Base-by-base conservation (phyloP, 2,888 invertebrate species). In the Eupelmus urozonus region DNA sequence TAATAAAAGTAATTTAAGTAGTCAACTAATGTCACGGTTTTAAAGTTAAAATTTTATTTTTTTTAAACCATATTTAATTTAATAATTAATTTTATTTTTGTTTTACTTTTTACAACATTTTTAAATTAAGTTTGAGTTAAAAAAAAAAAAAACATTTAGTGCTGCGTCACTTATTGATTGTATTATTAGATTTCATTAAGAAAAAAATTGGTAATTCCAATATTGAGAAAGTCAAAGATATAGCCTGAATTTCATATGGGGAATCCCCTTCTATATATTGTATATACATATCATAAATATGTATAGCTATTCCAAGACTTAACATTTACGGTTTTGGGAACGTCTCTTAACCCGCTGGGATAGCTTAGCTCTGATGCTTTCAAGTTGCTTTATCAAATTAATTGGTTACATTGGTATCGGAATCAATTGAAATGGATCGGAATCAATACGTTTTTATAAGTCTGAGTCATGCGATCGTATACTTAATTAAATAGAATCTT, bases 211-310 rank as follows among this genome's bases (percentile, higher is more conserved):
- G 62, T 55, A 34, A 67, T 67, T 55, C 55, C 53, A 23, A 18
- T n/a, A 40, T 40, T 55, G 18, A 55, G 20, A 67, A 16, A 40
- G 40, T 67, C 40, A 55, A 34, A 51, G 23, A 34, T 53, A 49
- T 53, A 53, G 20, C 2, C 2, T 49, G 49, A 23, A 53, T 40
- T 27, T 42, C 9, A 67, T 23, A n/a, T n/a, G 34, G 40, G 40
- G 34, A 34, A 55, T 7, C 67, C 55, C 55, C 55, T 20, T 53
- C 53, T 66, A 23, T 29, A 53, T 34, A 20, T 11, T 27, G 23
- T 18, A 66, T 49, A 66, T 20, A 27, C n/a, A 29, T n/a, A 66
- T 63, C 27, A 65, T 65, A 23, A 65, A 65, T 65, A 65, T 65
- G 49, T 25, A 65, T 25, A 9, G 25, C n/a, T 11, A 11, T 29